Base-by-base conservation (phyloP, 1,140 invertebrate genomes). In the Tyrophagus putrescentiae region DNA sequence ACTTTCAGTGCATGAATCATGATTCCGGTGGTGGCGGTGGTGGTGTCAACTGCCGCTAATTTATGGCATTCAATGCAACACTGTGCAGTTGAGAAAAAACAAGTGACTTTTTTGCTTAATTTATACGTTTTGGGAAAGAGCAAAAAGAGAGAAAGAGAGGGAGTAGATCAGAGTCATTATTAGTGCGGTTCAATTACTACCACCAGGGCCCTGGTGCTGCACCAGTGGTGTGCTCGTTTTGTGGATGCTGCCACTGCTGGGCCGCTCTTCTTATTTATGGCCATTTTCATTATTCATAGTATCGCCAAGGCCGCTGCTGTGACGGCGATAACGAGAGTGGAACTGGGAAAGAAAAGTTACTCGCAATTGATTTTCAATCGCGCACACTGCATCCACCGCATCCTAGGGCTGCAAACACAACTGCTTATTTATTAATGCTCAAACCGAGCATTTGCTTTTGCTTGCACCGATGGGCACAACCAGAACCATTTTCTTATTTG, bases 381-480 rank as follows among this genome's bases (percentile, higher is more conserved):
- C 36, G 13, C 36, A 21, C 36, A 39, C 36, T 39, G 36, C 13
- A 39, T 21, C 36, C 36, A 39, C 13, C 36, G 13, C 36, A 21
- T 13, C 36, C 36, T 13, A 39, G 36, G 21, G 36, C 36, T 39
- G 36, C 13, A 39, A 13, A 48, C 45, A 25, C 18, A 7, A 7
- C 45, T 48, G 7, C 21, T 48, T 48, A 48, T 48, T 48, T 48
- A 48, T 48, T 48, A 25, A 48, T 39, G n/a, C n/a, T n/a, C n/a
- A n/a, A n/a, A n/a, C n/a, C n/a, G n/a, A n/a, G n/a, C n/a, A n/a
- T n/a, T n/a, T n/a, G n/a, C n/a, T n/a, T n/a, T n/a, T n/a, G n/a
- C n/a, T n/a, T n/a, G n/a, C 36, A 39, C 36, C 21, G 36, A 39
- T 39, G 36, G 36, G 36, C 36, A 39, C 21, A n/a, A n/a, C n/a